These are phyloP conservation scores for Eulemur coronatus DNA, from an alignment of 2,797 vertebrate genomes.

Conservation along the genomic window DNA sequence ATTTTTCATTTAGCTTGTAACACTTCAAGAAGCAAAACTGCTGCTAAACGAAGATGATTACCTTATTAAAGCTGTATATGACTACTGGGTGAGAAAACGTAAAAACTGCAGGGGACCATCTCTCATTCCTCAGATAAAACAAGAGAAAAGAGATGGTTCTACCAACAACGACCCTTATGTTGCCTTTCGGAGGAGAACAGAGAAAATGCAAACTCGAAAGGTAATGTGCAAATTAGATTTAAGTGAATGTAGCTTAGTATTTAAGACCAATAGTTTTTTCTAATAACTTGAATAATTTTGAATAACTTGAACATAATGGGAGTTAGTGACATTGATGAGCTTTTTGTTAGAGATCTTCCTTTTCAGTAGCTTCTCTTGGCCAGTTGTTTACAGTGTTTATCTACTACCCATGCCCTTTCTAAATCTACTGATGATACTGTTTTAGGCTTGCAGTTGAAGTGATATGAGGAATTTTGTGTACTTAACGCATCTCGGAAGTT, in stretches of 20 bases:
- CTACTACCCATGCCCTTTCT: neutral
- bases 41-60: constrained; percentile 96
- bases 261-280: neutral
- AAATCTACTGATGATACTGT: neutral
- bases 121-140: constrained; percentile 92
- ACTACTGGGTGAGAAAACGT: constrained; percentile 96
- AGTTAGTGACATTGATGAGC: neutral
- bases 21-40: constrained; percentile 93
- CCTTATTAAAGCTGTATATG: constrained; percentile 96
- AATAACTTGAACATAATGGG: constrained; percentile 5
- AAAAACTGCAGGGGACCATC: constrained; percentile 92
- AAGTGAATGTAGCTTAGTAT: constrained; percentile 8
- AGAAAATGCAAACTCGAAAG: constrained; percentile 98
- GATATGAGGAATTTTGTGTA: neutral
- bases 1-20: constrained; percentile 88
- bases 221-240: constrained; percentile 79
- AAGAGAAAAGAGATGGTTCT: constrained; percentile 94
- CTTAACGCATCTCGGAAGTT: neutral
- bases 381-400: neutral
- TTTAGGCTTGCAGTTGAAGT: constrained; percentile 25
- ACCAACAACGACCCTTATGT: constrained; percentile 95
- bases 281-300: constrained; percentile 23
- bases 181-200: constrained; percentile 94
- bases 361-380: constrained; percentile 17
- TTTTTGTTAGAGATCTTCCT: neutral